Evolutionary conservation across 2,888 invertebrate species (phyloP).

Genomic region (Penaeus monodon): DNA sequence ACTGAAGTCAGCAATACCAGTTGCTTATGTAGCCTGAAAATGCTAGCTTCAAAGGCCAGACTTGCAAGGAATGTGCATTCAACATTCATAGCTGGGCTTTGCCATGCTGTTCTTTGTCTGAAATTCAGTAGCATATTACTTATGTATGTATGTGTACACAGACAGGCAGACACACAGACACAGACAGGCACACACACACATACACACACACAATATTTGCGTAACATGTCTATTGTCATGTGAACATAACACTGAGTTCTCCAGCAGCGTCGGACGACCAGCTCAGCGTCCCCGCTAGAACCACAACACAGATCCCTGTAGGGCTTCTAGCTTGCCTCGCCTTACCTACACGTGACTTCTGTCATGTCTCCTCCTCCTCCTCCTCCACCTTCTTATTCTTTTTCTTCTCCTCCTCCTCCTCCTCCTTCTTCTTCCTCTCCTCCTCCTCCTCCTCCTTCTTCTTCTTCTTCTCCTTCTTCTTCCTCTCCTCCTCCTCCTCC

Average conservation of each 20-base stretch:
- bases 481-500: not conserved
- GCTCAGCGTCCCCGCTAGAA: too few relatives aligned
- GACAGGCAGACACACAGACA: not conserved
- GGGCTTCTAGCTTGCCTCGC: slow-evolving; percentile 2
- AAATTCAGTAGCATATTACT: not conserved
- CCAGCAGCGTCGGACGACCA: too few relatives aligned
- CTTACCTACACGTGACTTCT: slow-evolving; percentile 1
- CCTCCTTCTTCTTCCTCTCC: not conserved
- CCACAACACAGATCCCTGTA: not conserved
- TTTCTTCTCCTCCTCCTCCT: not conserved
- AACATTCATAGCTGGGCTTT: too few relatives aligned
- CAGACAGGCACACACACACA: not conserved
- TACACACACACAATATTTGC: not conserved
- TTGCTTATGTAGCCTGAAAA: too few relatives aligned
- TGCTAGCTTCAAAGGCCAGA: too few relatives aligned
- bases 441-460: not conserved
- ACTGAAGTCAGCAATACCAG: too few relatives aligned
- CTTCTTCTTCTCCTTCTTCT: too few relatives aligned
- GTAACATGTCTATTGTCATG: too few relatives aligned
- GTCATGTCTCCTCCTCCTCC: not conserved
- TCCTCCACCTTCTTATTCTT: not conserved
- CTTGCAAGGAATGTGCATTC: too few relatives aligned
- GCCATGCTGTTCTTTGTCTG: not conserved
- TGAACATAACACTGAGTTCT: too few relatives aligned
- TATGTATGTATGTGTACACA: not conserved